Percentiles rank a stretch among this genome's conserved stretches.
phyloP scores from a whole-genome alignment of 2,888 invertebrate species.

The Podotricha telesiphe region DNA sequence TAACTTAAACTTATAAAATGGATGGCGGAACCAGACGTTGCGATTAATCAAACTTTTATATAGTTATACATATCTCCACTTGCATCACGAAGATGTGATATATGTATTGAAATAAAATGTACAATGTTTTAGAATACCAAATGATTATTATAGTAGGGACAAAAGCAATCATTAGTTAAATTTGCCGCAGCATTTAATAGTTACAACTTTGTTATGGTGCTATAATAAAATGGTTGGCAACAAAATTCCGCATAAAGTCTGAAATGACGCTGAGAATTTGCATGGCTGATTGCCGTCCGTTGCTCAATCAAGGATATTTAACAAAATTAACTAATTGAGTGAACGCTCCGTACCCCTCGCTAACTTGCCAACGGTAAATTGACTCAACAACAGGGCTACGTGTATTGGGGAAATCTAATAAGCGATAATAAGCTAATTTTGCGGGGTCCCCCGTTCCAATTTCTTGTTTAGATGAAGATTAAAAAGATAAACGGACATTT shows the following conservation, averaged over 20 bases:
- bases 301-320: conserved; percentile 83
- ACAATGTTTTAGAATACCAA: too few relatives aligned
- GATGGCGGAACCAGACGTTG: too few relatives aligned
- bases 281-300: conserved; percentile 82
- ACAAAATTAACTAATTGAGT: conserved; percentile 83
- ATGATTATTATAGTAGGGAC: not conserved
- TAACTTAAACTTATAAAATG: too few relatives aligned
- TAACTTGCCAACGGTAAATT: conserved; percentile 62
- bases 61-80: too few relatives aligned
- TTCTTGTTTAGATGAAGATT: conserved; percentile 42
- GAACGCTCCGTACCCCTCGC: conserved; percentile 61
- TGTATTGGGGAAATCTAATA: conserved; percentile 71
- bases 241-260: conserved; percentile 49
- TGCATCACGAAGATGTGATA: too few relatives aligned
- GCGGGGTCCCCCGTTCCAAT: conserved; percentile 53
- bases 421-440: conserved; percentile 66
- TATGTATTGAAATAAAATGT: too few relatives aligned
- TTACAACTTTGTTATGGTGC: conserved; percentile 18
- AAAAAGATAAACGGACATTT: conserved; percentile 22
- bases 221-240: conserved; percentile 31
- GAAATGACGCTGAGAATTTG: conserved; percentile 66
- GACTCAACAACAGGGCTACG: conserved; percentile 67
- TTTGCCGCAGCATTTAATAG: conserved; percentile 1
- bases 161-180: conserved; percentile 24
- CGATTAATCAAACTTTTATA: too few relatives aligned